Conservation (phyloP, 2,888 invertebrate species). For the Nematopogon swammerdamellus region DNA sequence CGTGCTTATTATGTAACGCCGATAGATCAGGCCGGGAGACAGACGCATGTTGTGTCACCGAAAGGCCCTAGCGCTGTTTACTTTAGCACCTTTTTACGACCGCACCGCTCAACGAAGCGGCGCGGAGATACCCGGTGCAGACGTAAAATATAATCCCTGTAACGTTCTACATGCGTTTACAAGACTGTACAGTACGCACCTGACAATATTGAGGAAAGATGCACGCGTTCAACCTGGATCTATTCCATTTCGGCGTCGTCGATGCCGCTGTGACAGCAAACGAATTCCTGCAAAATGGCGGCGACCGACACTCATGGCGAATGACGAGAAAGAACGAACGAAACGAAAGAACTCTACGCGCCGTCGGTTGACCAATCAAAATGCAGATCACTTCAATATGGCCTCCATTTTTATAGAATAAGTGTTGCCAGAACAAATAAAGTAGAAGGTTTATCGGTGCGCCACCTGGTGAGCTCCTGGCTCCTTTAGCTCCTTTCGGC, state of each 20-base stretch:
- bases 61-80: constrained; percentile 13
- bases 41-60: neutral
- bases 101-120: constrained; percentile 40
- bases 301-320: constrained; percentile 16
- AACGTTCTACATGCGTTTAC: neutral
- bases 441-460: too few species aligned
- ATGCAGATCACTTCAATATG: constrained; percentile 27
- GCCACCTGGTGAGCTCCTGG: too few species aligned
- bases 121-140: constrained; percentile 64
- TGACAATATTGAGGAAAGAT: constrained; percentile 22
- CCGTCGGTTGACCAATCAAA: constrained; percentile 36
- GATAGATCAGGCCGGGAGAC: neutral
- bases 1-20: neutral
- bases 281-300: constrained; percentile 36
- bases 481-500: too few species aligned
- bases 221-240: constrained; percentile 41
- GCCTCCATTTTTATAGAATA: constrained; percentile 29
- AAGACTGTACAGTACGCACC: constrained; percentile 21
- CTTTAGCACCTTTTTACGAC: constrained; percentile 61
- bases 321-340: constrained; percentile 4
- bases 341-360: too few species aligned
- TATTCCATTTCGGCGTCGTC: constrained; percentile 9
- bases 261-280: constrained; percentile 10
- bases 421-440: constrained; percentile 41
- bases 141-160: constrained; percentile 12